Percentiles rank a stretch among this genome's conserved stretches.
These are phyloP conservation scores for Zonotrichia leucophrys DNA, from an alignment of 2,113 vertebrate species.

Conservation along the genomic window DNA sequence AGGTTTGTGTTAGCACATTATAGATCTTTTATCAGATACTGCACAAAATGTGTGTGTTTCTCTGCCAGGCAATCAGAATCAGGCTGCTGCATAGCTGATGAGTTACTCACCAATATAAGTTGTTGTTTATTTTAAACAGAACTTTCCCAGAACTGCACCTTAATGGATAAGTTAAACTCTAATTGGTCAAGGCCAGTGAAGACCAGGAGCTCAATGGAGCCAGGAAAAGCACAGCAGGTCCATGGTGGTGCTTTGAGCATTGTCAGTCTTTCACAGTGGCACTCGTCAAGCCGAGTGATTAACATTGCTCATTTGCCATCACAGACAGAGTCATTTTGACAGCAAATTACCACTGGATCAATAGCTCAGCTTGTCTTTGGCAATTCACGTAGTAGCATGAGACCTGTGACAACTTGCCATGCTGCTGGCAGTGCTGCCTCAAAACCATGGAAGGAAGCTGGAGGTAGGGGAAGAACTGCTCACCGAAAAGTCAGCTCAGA, in stretches of 20 bases:
- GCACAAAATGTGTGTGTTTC: constrained; percentile 66
- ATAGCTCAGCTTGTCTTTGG: constrained; percentile 60
- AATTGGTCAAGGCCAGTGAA: constrained; percentile 31
- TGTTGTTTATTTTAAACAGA: constrained; percentile 55
- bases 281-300: constrained; percentile 50
- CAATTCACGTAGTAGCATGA: constrained; percentile 5
- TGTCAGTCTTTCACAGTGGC: constrained; percentile 21
- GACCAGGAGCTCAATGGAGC: constrained; percentile 24
- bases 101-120: constrained; percentile 48
- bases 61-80: constrained; percentile 62
- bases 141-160: constrained; percentile 43
- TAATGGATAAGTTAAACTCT: not conserved
- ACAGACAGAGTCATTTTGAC: constrained; percentile 57
- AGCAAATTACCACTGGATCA: constrained; percentile 67
- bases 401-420: constrained; percentile 40
- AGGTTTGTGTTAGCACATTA: constrained; percentile 72
- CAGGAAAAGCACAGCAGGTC: constrained; percentile 31
- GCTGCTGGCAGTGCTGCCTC: constrained; percentile 39
- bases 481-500: not conserved
- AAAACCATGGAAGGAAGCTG: not conserved
- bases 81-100: constrained; percentile 55
- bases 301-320: constrained; percentile 43
- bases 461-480: not conserved
- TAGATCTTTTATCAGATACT: constrained; percentile 70
- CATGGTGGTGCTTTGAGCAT: constrained; percentile 18